phyloP scores from a whole-genome alignment of 2,888 invertebrate species.

The Nephrotoma flavescens region DNA sequence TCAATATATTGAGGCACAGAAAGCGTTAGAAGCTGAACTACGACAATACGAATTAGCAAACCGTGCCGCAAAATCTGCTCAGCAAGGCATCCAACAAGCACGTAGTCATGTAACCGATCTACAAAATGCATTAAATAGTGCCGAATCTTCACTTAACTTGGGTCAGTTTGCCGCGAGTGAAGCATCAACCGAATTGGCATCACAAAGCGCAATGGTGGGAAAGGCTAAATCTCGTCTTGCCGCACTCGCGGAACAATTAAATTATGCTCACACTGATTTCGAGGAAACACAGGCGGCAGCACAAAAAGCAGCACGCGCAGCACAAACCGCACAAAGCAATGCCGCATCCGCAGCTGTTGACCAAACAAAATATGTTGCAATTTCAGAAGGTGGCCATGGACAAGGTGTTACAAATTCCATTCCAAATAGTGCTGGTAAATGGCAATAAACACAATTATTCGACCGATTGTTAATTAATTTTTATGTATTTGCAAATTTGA shows the following conservation, averaged over 20 bases:
- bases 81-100: conserved; percentile 60
- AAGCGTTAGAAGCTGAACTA: conserved; percentile 50
- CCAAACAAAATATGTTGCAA: background rate
- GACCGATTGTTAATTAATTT: background rate
- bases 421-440: background rate
- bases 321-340: conserved; percentile 46
- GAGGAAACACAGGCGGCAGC: conserved; percentile 61
- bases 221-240: conserved; percentile 51
- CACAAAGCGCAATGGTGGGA: conserved; percentile 65
- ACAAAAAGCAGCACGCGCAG: conserved; percentile 47
- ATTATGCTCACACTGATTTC: conserved; percentile 55
- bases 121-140: conserved; percentile 59
- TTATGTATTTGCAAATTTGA: background rate
- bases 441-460: background rate
- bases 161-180: conserved; percentile 58
- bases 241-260: conserved; percentile 50
- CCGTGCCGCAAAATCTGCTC: conserved; percentile 52
- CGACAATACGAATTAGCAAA: conserved; percentile 36
- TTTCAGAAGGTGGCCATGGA: background rate
- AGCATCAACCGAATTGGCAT: conserved; percentile 57
- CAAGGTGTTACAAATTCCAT: background rate
- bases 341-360: background rate
- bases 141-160: conserved; percentile 56
- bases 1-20: conserved; percentile 58
- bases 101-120: conserved; percentile 50